These are phyloP conservation scores for Tenthredo amoena DNA, from an alignment of 2,888 invertebrate species.

Conservation along the genomic window DNA sequence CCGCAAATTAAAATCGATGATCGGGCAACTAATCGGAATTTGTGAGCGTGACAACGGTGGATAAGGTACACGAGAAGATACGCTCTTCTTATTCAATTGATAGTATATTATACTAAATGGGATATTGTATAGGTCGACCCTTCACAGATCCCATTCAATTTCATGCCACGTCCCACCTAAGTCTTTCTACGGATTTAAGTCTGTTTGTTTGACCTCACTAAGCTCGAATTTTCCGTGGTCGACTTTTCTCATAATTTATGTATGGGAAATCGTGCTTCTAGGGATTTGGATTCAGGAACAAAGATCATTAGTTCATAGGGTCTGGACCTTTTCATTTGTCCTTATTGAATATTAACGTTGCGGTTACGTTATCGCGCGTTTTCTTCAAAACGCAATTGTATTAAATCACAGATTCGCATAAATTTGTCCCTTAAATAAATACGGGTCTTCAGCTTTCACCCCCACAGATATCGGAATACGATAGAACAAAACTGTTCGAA, in stretches of 20 bases:
- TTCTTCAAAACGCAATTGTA: neutral
- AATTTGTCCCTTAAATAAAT: neutral
- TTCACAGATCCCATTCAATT: conserved; percentile 34
- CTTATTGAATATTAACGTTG: neutral
- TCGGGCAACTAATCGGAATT: conserved; percentile 3
- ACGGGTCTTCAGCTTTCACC: conserved; percentile 19
- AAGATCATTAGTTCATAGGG: neutral
- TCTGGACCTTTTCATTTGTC: neutral
- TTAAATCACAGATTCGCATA: neutral
- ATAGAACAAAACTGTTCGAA: conserved; percentile 25
- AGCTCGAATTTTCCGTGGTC: conserved; percentile 25
- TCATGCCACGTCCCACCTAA: conserved; percentile 19
- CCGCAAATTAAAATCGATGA: neutral
- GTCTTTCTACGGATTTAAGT: conserved; percentile 22
- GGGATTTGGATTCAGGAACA: neutral
- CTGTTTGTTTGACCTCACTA: conserved; percentile 42
- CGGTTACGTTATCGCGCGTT: neutral
- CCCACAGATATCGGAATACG: conserved; percentile 2
- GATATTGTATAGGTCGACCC: conserved; percentile 21
- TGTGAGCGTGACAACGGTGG: conserved; percentile 1
- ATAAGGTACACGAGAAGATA: conserved; percentile 13
- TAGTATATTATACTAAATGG: conserved; percentile 15
- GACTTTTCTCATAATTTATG: conserved; percentile 10
- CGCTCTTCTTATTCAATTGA: conserved; percentile 13
- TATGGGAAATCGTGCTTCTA: conserved; percentile 7